A percentile compares a stretch with the other conserved stretches of the same genome.
phyloP scores from a whole-genome alignment of 2,888 invertebrate species.

The Vannuccia rotundouncinata region DNA sequence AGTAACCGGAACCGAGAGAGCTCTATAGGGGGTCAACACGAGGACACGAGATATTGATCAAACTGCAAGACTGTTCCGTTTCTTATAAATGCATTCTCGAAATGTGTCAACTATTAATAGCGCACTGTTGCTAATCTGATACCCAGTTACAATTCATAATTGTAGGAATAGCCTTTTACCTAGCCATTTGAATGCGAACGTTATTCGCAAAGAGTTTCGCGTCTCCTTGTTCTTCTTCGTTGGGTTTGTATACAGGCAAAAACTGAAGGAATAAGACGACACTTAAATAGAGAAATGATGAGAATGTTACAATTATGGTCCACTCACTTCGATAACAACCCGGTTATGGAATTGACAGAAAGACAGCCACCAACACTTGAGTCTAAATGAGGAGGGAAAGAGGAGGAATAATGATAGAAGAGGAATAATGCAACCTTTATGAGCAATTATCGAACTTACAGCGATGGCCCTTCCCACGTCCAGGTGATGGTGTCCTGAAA shows the following conservation, averaged over 20 bases:
- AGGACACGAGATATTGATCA: too few relatives aligned
- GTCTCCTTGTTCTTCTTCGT: constrained; percentile 74
- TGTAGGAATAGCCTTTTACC: too few relatives aligned
- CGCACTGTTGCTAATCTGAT: neutral
- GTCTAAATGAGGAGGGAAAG: neutral
- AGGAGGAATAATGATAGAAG: too few relatives aligned
- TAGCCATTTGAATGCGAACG: constrained; percentile 81
- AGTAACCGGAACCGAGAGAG: constrained; percentile 73
- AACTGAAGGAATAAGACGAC: constrained; percentile 66
- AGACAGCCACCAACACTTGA: constrained; percentile 6
- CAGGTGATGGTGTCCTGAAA: constrained; percentile 44
- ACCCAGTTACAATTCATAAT: too few relatives aligned
- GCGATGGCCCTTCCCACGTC: constrained; percentile 68
- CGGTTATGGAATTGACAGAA: constrained; percentile 34
- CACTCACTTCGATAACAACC: constrained; percentile 28
- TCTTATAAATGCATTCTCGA: neutral
- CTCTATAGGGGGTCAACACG: constrained; percentile 60
- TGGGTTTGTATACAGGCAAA: constrained; percentile 81
- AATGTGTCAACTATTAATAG: too few relatives aligned
- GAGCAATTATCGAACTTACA: too few relatives aligned
- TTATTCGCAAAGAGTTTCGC: constrained; percentile 82
- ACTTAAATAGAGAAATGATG: too few relatives aligned
- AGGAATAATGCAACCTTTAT: too few relatives aligned
- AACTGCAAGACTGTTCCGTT: neutral
- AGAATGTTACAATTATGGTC: too few relatives aligned